Percentiles rank a stretch among this genome's conserved stretches.
Conservation (phyloP, 1,140 invertebrate species). For the Lucilia sericata region DNA sequence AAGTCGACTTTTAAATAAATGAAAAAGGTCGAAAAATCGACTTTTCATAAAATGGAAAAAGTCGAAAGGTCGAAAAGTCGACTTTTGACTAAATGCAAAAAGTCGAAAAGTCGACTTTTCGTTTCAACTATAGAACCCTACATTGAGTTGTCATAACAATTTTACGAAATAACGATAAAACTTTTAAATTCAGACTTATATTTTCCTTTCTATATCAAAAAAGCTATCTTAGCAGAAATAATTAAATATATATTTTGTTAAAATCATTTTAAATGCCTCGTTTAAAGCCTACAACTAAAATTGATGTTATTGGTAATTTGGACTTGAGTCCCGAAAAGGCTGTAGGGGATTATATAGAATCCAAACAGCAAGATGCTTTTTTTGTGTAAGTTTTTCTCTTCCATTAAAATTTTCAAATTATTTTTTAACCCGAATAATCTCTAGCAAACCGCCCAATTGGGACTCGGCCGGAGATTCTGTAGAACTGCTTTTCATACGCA, state of each 20-base stretch:
- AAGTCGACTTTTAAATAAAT: too few species aligned
- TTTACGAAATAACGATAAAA: neutral
- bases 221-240: neutral
- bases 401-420: neutral
- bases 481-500: slow-evolving; percentile 59
- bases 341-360: slow-evolving; percentile 58
- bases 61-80: too few species aligned
- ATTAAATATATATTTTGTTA: slow-evolving; percentile 6
- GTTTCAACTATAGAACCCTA: too few species aligned
- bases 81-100: too few species aligned
- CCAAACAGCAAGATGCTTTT: slow-evolving; percentile 59
- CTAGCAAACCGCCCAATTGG: slow-evolving; percentile 59
- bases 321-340: slow-evolving; percentile 63
- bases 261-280: slow-evolving; percentile 56
- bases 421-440: neutral
- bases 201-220: neutral
- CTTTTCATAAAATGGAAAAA: too few species aligned
- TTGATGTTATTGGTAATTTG: slow-evolving; percentile 64
- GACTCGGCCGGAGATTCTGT: slow-evolving; percentile 62
- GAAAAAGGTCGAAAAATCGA: too few species aligned
- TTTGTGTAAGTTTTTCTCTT: slow-evolving; percentile 57
- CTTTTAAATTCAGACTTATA: neutral
- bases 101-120: too few species aligned
- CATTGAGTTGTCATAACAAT: neutral
- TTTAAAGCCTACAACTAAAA: slow-evolving; percentile 60